Base-by-base conservation (phyloP, 1,140 invertebrate genomes). In the Caenorhabditis brenneri region DNA sequence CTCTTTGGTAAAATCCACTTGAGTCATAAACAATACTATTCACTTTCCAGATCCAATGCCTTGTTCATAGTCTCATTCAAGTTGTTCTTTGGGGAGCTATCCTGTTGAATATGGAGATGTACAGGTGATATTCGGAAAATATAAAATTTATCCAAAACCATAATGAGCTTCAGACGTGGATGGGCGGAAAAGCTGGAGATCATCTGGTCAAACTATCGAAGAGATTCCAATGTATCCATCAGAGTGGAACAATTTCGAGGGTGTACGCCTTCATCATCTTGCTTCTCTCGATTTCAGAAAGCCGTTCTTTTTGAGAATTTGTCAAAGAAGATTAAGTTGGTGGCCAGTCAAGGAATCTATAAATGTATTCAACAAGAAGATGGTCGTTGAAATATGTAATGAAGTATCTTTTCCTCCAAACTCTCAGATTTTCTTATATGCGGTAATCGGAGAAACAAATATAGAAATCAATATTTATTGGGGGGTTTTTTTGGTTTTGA, bases 271-370 rank as follows among this genome's bases (percentile, higher is more conserved):
- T 74, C 36, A 4, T 74, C 7, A 39, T 74, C 0, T 22, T 74
- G 36, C 65, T 74, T 22, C n/a, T 74, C 15, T 24, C 65, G 22
- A 42, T 74, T 74, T 22, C 24, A 1, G 65, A 74, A n/a, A 24
- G 9, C n/a, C 0, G 1, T 74, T 10, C n/a, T 74, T 29, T 46
- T 74, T n/a, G 22, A 74, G 15, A 33, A 74, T 24, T 74, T 74
- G 36, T 42, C n/a, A n/a, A 74, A 74, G 15, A 74, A 42, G 12
- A 31, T 74, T 7, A 74, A 46, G 46, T 10, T 74, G 19, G n/a
- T 74, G 4, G 46, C 24, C 9, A 74, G 65, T 74, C 19, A 74
- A 74, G 65, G 65, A 42, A 36, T 74, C 27, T 74, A 74, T 24
- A 74, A 46, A n/a, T 74, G 65, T 24, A 74, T 74, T 74, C 22